Evolutionary conservation across 2,888 invertebrate genomes (phyloP), one percentile per base, ranked within the genome.

Genomic region (Bursaphelenchus okinawaensis): DNA sequence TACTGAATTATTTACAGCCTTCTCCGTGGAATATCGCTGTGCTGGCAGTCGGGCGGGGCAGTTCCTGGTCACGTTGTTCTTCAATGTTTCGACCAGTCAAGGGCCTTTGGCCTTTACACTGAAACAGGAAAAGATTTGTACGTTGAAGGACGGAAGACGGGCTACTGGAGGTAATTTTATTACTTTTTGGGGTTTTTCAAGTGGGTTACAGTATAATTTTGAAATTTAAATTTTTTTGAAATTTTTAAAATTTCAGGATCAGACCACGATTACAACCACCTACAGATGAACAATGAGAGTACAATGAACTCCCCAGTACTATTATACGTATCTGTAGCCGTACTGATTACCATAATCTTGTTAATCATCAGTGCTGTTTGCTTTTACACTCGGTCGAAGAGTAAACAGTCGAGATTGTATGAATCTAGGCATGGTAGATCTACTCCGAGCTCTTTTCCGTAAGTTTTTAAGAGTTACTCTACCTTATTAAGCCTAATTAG

Each of bases 1-100:
- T n/a, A n/a, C n/a, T n/a, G n/a, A n/a, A n/a, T n/a, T 2, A 63
- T 62, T 62, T 73, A 22, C 66, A 77, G 79, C 75, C 28, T 81
- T 80, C 68, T 65, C 70, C 29, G 71, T 80, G n/a, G 80, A 80
- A 62, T 80, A 77, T 67, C 75, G 78, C 54, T 79, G 79, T 63
- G 77, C 78, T 20, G 79, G 79, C 12, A 74, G 72, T 57, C 72
- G 76, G 50, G 71, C 77, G 7, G 81, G 81, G 27, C 81, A 81
- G 60, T 81, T 81, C 63, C 71, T 68, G 29, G 74, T 80, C 57
- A 57, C 58, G 3, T 65, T 75, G 27, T 59, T 66, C 20, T 65
- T 75, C 63, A 73, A 76, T 50, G 52, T 75, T 52, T 56, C 70
- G 26, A 72, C 70, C 12, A 16, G 16, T 4, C 12, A 40, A 16